Evolutionary conservation across 1,140 invertebrate species (phyloP), one percentile per base, ranked within the genome.

Genomic region (Drosophila guanche): DNA sequence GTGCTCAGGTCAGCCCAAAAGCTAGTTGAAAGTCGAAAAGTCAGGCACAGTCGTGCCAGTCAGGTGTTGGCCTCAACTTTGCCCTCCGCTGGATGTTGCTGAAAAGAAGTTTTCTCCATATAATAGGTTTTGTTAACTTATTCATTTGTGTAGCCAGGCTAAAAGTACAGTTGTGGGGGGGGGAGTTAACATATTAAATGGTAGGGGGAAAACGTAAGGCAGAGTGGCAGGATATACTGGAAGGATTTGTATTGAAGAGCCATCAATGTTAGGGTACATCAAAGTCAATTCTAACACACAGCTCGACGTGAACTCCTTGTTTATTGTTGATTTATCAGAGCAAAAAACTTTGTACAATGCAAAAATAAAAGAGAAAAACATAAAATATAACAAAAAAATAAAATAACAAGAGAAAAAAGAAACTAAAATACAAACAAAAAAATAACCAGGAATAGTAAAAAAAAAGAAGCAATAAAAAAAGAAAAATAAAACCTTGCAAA

Each of bases 71-170:
- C 50, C 41, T 55, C 54, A 85, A 85, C 76, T 79, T 84, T 69
- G 59, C 48, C 73, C 37, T 37, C 3, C 3, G 27, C 29, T 16
- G 33, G 22, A 37, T 54, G 59, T 20, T 20, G 16, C 0, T 20
- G 16, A 1, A 20, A 20, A 20, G 55, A 53, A 59, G 68, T 58
- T 72, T 65, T 63, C 33, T 12, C 75, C 79, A 55, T 84, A 48
- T 29, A 79, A 83, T 84, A 74, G 84, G 80, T 83, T 83, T 79
- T 76, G 60, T 67, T 85, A 75, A 79, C 79, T 81, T 83, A 57
- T 48, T 48, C 27, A 59, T 51, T 58, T 45, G 14, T 42, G 37
- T 3, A 14, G 7, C 6, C 22, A 50, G 1, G 8, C 5, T 27
- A n/a, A 8, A 51, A 20, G 16, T 20, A 20, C 16, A 20, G 16